These are phyloP conservation scores for Xanthorhoe spadicearia DNA, from an alignment of 2,888 invertebrate genomes.

Conservation along the genomic window DNA sequence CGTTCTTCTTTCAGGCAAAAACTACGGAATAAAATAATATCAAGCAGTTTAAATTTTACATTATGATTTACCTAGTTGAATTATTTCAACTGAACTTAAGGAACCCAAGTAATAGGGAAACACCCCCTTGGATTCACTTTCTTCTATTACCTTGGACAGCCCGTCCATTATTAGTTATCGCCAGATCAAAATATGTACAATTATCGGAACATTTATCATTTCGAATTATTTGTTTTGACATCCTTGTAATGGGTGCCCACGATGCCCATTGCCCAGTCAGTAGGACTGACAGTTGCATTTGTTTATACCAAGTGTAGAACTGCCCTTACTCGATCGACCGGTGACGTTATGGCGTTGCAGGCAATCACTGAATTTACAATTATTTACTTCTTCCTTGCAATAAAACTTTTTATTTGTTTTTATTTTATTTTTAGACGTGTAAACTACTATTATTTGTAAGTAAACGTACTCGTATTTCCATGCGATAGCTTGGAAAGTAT, in stretches of 20 bases:
- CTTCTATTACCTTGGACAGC: conserved; percentile 33
- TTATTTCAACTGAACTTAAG: not conserved
- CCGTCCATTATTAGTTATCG: conserved; percentile 44
- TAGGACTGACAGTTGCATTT: conserved; percentile 32
- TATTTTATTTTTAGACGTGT: too few species aligned
- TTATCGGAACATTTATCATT: conserved; percentile 78
- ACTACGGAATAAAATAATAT: too few species aligned
- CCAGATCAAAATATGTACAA: conserved; percentile 68
- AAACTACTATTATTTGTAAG: too few species aligned
- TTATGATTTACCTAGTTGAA: not conserved
- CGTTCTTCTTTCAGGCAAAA: too few species aligned
- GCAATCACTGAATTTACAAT: too few species aligned
- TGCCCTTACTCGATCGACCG: too few species aligned
- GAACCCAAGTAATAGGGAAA: conserved; percentile 26
- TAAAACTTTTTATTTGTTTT: too few species aligned
- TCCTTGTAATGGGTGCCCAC: conserved; percentile 47
- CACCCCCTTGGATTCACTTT: conserved; percentile 19
- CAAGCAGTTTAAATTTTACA: too few species aligned
- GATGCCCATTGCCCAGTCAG: conserved; percentile 18
- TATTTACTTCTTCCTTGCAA: too few species aligned
- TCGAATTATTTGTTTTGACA: conserved; percentile 76
- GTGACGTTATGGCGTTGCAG: too few species aligned
- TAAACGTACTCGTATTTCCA: too few species aligned
- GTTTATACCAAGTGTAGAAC: not conserved
- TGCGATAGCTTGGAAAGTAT: too few species aligned